Evolutionary conservation across 2,113 vertebrate genomes (phyloP).

Genomic region (Cebidichthys violaceus): DNA sequence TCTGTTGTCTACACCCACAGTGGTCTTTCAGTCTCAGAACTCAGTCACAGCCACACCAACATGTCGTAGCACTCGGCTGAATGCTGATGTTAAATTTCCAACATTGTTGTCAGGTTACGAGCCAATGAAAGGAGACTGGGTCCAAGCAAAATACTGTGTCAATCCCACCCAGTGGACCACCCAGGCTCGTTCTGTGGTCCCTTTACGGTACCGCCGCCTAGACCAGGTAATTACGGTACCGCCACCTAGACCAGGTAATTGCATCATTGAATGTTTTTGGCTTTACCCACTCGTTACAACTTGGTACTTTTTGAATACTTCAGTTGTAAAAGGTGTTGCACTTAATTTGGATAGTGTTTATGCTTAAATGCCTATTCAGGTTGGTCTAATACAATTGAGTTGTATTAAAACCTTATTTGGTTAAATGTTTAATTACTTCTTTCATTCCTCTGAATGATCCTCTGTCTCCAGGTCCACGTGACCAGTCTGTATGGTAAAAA

Average conservation of each 20-base stretch:
- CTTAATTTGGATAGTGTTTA: not conserved
- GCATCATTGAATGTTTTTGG: not conserved
- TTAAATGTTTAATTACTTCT: not conserved
- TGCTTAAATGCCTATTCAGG: not conserved
- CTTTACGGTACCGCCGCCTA: conserved; percentile 90
- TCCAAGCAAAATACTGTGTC: conserved; percentile 91
- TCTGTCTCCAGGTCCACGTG: conserved; percentile 83
- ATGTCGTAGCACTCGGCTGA: not conserved
- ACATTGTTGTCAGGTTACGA: conserved; percentile 83
- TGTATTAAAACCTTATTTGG: not conserved
- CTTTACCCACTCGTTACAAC: not conserved
- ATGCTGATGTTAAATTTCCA: conserved; percentile 8
- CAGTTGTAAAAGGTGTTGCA: not conserved
- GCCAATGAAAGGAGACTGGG: conserved; percentile 94
- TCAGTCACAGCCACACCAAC: not conserved
- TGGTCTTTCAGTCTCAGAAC: not conserved
- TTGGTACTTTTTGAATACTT: not conserved
- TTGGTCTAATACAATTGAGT: not conserved
- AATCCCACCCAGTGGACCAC: conserved; percentile 85
- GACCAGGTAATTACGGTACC: conserved; percentile 90
- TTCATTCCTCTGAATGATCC: not conserved
- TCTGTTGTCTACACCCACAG: not conserved
- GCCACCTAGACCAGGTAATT: conserved; percentile 88
- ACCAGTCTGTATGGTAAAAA: conserved; percentile 85
- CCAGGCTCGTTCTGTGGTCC: conserved; percentile 87